phyloP scores from a whole-genome alignment of 2,888 invertebrate genomes.

The Carcina quercana region DNA sequence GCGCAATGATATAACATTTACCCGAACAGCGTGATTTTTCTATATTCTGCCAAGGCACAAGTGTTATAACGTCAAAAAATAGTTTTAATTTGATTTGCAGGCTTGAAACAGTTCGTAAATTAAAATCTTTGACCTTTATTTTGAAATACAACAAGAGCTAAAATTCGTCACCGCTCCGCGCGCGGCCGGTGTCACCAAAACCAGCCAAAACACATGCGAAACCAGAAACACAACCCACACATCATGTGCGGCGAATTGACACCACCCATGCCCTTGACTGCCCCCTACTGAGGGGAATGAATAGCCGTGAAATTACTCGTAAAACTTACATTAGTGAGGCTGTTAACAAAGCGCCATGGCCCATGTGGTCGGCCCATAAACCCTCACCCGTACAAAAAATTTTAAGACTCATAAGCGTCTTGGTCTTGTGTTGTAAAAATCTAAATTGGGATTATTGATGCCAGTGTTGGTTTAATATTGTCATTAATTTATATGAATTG shows the following conservation, averaged over 20 bases:
- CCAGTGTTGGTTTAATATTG: constrained; percentile 39
- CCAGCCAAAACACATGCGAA: no score
- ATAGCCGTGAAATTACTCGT: constrained; percentile 69
- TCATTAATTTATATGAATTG: constrained; percentile 28
- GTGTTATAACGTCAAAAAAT: no score
- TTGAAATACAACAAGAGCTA: no score
- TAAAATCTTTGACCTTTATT: no score
- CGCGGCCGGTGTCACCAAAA: no score
- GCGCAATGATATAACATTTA: no score
- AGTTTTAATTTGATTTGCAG: no score
- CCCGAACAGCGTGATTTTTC: no score
- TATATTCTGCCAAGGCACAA: no score
- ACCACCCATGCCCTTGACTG: constrained; percentile 5
- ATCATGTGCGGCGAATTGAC: constrained; percentile 8
- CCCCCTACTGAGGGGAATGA: constrained; percentile 48
- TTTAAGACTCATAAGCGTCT: constrained; percentile 20
- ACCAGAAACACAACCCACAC: no score
- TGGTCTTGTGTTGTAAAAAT: constrained; percentile 32
- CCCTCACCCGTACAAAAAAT: constrained; percentile 32
- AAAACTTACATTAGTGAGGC: constrained; percentile 63
- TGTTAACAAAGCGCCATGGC: constrained; percentile 50
- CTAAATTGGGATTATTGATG: constrained; percentile 55
- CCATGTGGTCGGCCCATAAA: constrained; percentile 61
- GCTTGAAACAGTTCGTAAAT: no score
- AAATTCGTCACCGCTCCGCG: no score